phyloP scores from a whole-genome alignment of 2,113 vertebrate genomes.

The Struthio camelus region DNA sequence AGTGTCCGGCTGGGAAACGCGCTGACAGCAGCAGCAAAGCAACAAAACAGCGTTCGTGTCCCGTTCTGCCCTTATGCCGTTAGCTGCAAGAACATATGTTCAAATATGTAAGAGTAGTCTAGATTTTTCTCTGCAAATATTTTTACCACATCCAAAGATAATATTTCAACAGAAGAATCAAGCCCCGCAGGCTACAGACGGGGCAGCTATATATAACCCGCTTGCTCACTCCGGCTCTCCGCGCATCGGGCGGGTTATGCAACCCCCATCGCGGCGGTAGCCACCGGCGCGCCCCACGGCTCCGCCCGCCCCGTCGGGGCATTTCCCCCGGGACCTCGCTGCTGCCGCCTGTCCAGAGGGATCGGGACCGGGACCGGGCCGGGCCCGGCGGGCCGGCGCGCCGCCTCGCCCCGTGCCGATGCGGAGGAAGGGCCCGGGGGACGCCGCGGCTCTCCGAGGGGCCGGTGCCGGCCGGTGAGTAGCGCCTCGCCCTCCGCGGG shows the following conservation, averaged over 20 bases:
- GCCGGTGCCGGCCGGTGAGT: constrained; percentile 35
- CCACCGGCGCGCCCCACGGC: constrained; percentile 55
- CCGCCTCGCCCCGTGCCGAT: not conserved
- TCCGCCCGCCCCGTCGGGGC: constrained; percentile 48
- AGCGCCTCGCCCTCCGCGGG: not conserved
- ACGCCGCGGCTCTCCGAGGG: not conserved
- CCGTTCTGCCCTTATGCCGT: constrained; percentile 51
- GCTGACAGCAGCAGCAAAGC: not conserved
- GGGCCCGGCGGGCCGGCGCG: not conserved
- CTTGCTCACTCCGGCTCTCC: constrained; percentile 50
- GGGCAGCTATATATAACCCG: constrained; percentile 68
- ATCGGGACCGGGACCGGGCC: not conserved
- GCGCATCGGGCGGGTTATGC: constrained; percentile 57
- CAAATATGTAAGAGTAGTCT: constrained; percentile 62
- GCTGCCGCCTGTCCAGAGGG: not conserved
- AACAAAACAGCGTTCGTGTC: not conserved
- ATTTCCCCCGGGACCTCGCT: not conserved
- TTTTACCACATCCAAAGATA: constrained; percentile 72
- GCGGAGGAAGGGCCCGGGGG: not conserved
- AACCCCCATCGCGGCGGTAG: constrained; percentile 37
- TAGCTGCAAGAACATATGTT: constrained; percentile 54
- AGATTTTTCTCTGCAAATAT: constrained; percentile 67
- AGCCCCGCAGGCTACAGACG: constrained; percentile 65
- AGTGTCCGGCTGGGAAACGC: not conserved
- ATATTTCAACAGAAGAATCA: constrained; percentile 72